Base-by-base conservation (phyloP, 1,140 invertebrate species). In the Bombyx mandarina region DNA sequence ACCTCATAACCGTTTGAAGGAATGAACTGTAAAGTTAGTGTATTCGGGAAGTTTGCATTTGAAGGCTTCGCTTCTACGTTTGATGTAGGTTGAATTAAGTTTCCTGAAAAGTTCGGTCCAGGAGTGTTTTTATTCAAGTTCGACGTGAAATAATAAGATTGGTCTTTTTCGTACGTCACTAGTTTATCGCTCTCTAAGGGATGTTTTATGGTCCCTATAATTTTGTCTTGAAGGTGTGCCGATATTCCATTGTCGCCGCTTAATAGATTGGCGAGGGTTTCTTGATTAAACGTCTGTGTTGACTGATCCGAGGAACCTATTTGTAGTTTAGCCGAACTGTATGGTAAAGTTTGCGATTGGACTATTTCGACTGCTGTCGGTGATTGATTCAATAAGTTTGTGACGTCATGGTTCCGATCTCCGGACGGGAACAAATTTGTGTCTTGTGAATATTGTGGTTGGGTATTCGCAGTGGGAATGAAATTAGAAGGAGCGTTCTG, bases 151-250 rank as follows among this genome's bases (percentile, higher is more conserved):
- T 75, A 78, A 58, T 85, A 86, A 1, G 82, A 78, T 63, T 83
- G 74, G 48, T 85, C 78, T 63, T 83, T 86, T 56, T 84, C 71
- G 44, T 85, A 86, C 22, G 78, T 77, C 10, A 86, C 68, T 18
- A 78, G 12, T 67, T 86, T 86, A 43, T 82, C 76, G 6, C 74
- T 66, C 55, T 85, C 69, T 49, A 63, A 60, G n/a, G 83, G 83
- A 67, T 83, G 79, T n/a, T 69, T 62, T 56, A 86, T 72, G 7
- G 71, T 78, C 12, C 83, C 80, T 42, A 75, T 58, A 47, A 83
- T 85, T 65, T 79, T 82, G 43, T 85, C 83, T 57, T 76, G 72
- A 50, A 86, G 51, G 6, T 81, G 79, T 42, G 82, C 80, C 42
- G 82, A 75, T 67, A 87, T 82, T 8, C 73, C 74, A 58, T 73